Evolutionary conservation across 1,140 invertebrate species (phyloP).

Genomic region (Rhizoglyphus robini): DNA sequence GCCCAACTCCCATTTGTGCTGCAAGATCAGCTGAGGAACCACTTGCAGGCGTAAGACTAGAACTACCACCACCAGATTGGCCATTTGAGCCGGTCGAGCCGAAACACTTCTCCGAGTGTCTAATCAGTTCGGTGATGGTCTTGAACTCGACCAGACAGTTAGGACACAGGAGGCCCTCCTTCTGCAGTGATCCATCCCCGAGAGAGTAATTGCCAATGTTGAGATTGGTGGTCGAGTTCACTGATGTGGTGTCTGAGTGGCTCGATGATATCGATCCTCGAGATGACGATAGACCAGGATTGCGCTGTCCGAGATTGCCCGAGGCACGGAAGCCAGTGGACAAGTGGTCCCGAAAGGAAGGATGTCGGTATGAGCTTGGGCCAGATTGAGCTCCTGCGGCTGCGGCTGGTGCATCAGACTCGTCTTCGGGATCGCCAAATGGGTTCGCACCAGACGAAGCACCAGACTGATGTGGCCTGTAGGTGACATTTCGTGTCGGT

Average conservation of each 20-base stretch:
- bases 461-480: too few species aligned
- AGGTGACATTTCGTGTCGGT: too few species aligned
- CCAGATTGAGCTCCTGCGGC: neutral
- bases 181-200: neutral
- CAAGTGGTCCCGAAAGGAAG: too few species aligned
- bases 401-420: neutral
- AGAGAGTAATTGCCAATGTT: neutral
- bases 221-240: neutral
- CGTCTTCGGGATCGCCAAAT: neutral
- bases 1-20: slow-evolving; percentile 34
- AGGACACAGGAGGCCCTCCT: slow-evolving; percentile 81
- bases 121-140: slow-evolving; percentile 59
- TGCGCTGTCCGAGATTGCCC: neutral
- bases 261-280: neutral
- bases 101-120: slow-evolving; percentile 85
- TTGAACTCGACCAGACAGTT: slow-evolving; percentile 78
- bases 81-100: slow-evolving; percentile 68
- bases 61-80: slow-evolving; percentile 46
- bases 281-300: neutral
- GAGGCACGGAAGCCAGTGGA: neutral
- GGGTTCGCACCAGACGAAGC: too few species aligned
- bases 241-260: neutral
- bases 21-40: neutral
- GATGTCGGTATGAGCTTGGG: neutral
- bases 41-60: slow-evolving; percentile 40